A percentile compares a stretch with the other conserved stretches of the same genome.
These are phyloP conservation scores for Ophiothrix spiculata DNA, from an alignment of 35 echinoderm and acorn worm genomes.

Conservation along the genomic window DNA sequence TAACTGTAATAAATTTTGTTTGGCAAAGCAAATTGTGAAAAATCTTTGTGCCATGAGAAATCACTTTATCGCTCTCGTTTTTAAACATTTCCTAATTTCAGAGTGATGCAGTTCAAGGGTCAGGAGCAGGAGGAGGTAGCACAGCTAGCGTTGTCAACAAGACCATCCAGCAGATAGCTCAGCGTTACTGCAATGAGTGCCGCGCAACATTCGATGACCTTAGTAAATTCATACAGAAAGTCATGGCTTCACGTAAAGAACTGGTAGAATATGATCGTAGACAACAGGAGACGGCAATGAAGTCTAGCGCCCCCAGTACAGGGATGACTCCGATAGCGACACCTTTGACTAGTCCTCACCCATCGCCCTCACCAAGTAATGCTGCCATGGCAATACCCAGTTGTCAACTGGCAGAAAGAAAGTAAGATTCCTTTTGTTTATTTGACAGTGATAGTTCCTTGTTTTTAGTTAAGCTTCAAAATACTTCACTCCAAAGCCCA, in stretches of 20 bases:
- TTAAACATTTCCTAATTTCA: too few relatives aligned
- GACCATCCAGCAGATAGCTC: constrained; percentile 88
- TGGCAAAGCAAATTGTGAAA: too few relatives aligned
- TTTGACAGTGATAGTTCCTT: too few relatives aligned
- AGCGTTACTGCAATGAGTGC: constrained; percentile 94
- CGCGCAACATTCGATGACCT: constrained; percentile 94
- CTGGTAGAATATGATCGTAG: constrained; percentile 90
- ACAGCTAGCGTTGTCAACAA: constrained; percentile 64
- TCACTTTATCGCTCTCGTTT: too few relatives aligned
- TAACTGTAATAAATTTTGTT: too few relatives aligned
- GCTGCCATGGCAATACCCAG: constrained; percentile 54
- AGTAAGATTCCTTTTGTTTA: constrained; percentile 58
- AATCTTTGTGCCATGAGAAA: too few relatives aligned
- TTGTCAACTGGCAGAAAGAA: constrained; percentile 76
- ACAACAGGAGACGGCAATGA: constrained; percentile 81
- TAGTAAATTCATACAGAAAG: constrained; percentile 99
- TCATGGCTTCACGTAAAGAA: constrained; percentile 93
- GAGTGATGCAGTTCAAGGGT: background rate
- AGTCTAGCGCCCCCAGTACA: constrained; percentile 54
- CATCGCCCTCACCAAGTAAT: constrained; percentile 61
- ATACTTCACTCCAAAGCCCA: too few relatives aligned
- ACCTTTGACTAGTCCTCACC: constrained; percentile 81
- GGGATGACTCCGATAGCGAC: constrained; percentile 89
- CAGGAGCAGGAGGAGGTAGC: background rate
- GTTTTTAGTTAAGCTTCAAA: too few relatives aligned